These are phyloP conservation scores for Hephaestus fuliginosus DNA, from an alignment of 2,797 vertebrate species.

Conservation along the genomic window DNA sequence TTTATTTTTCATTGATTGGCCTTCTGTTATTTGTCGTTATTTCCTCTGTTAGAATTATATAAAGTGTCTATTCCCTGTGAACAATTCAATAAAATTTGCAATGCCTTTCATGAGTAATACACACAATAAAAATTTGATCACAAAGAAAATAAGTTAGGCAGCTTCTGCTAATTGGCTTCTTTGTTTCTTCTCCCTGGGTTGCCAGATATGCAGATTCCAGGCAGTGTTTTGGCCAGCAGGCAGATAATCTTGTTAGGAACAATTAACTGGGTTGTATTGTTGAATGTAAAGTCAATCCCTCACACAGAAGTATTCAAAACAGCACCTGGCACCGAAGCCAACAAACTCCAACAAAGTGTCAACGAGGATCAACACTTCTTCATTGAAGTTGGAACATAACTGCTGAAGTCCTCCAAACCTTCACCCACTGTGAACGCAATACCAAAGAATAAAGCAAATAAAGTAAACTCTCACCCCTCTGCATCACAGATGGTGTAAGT, in stretches of 20 bases:
- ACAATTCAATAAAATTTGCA: constrained; percentile 25
- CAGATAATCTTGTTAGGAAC: constrained; percentile 77
- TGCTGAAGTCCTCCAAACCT: constrained; percentile 29
- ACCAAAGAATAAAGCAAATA: constrained; percentile 33
- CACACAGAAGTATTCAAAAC: constrained; percentile 48
- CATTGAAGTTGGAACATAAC: neutral
- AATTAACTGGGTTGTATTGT: constrained; percentile 75
- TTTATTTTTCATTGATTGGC: neutral
- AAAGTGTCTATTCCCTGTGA: constrained; percentile 20
- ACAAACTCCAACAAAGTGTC: constrained; percentile 51
- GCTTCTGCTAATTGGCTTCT: constrained; percentile 60
- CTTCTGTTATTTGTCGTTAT: constrained; percentile 3
- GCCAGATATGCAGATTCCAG: constrained; percentile 79
- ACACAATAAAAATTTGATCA: constrained; percentile 47
- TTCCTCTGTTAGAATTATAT: constrained; percentile 16
- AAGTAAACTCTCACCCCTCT: neutral
- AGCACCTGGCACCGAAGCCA: constrained; percentile 44
- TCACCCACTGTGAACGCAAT: neutral
- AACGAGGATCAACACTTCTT: constrained; percentile 28
- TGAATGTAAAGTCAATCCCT: constrained; percentile 69
- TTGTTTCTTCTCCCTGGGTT: constrained; percentile 58
- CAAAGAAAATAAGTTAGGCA: constrained; percentile 57
- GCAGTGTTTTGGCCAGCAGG: constrained; percentile 70
- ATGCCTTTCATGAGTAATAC: constrained; percentile 22
- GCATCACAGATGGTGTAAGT: constrained; percentile 17